A percentile compares a stretch with the other conserved stretches of the same genome.
These are phyloP conservation scores for Resseliella maxima DNA, from an alignment of 2,888 invertebrate species.

Conservation along the genomic window DNA sequence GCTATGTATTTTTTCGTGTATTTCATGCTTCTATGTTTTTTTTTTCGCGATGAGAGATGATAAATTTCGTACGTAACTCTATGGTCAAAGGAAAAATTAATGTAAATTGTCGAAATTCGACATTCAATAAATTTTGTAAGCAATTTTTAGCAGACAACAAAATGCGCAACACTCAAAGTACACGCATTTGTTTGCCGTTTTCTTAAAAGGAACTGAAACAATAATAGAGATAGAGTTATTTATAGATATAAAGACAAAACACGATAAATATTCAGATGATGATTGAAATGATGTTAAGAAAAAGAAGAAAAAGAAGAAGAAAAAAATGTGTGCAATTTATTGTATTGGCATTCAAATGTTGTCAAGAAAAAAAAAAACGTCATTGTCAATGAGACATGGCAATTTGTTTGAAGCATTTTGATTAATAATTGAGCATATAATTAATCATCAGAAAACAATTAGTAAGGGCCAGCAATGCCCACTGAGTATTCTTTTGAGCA, in stretches of 20 bases:
- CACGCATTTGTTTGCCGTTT: no score
- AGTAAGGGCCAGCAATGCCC: constrained; percentile 14
- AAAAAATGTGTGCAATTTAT: not conserved
- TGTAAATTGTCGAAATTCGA: not conserved
- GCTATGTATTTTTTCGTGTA: not conserved
- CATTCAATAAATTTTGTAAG: not conserved
- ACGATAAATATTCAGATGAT: not conserved
- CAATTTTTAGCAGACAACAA: no score
- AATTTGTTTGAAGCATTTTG: constrained; percentile 6
- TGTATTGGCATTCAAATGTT: not conserved
- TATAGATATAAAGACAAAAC: no score
- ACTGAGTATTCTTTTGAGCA: constrained; percentile 42
- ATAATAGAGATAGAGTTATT: no score
- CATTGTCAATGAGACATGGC: not conserved
- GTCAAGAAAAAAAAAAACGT: not conserved
- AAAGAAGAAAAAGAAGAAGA: not conserved
- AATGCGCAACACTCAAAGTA: no score
- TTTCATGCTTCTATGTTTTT: not conserved
- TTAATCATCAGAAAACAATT: constrained; percentile 51
- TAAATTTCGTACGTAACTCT: not conserved
- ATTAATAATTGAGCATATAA: constrained; percentile 47
- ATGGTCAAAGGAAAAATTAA: not conserved
- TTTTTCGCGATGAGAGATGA: not conserved
- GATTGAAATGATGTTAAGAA: not conserved
- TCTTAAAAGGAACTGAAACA: no score